A percentile compares a stretch with the other conserved stretches of the same genome.
Conservation (phyloP, 2,113 vertebrate species). For the Riparia riparia region DNA sequence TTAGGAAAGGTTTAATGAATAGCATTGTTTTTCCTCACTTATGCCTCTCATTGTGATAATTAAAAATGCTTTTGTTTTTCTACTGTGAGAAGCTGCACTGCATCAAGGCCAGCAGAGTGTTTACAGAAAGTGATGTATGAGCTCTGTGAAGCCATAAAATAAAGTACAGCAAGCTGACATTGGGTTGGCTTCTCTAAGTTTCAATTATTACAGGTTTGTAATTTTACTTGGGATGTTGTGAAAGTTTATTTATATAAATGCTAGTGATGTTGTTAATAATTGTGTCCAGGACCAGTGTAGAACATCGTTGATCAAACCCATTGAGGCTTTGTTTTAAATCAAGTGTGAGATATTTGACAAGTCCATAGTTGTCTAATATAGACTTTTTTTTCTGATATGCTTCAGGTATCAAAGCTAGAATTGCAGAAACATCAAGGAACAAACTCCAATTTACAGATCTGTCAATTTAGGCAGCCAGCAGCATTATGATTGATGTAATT, state of each 20-base stretch:
- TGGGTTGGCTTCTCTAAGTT: background rate
- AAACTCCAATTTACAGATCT: conserved; percentile 10
- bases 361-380: background rate
- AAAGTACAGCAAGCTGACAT: background rate
- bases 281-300: background rate
- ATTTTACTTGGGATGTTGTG: background rate
- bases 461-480: background rate
- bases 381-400: conserved; percentile 28
- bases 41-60: conserved; percentile 34
- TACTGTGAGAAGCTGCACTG: background rate
- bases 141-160: background rate
- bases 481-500: background rate
- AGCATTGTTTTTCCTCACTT: conserved; percentile 16
- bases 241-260: background rate
- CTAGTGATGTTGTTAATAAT: background rate
- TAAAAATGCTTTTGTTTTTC: conserved; percentile 32
- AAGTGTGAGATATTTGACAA: conserved; percentile 4
- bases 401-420: background rate
- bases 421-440: background rate
- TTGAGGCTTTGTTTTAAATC: background rate
- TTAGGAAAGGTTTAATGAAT: conserved; percentile 13
- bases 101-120: conserved; percentile 31
- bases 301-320: background rate
- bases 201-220: background rate
- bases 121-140: conserved; percentile 2